phyloP scores from a whole-genome alignment of 2,888 invertebrate genomes.

The Napeogenes sylphis region DNA sequence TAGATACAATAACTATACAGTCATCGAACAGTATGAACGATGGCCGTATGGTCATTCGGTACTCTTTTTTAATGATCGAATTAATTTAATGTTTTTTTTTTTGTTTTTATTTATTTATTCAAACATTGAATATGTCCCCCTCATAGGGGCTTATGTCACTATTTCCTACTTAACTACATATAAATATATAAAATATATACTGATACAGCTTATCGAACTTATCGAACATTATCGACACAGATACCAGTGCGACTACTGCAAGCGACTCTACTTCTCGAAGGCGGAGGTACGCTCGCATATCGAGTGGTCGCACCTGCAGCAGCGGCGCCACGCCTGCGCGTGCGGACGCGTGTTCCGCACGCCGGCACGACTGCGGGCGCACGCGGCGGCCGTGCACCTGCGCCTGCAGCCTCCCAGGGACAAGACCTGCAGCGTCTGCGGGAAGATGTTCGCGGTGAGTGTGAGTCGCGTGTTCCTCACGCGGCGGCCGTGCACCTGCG shows the following conservation, averaged over 20 bases:
- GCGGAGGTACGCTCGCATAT: slow-evolving; percentile 53
- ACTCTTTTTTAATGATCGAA: no score
- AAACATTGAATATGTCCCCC: no score
- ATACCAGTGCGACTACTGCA: slow-evolving; percentile 51
- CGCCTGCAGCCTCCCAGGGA: slow-evolving; percentile 32
- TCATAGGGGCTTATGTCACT: no score
- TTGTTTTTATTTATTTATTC: no score
- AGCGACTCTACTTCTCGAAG: slow-evolving; percentile 46
- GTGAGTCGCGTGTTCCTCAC: slow-evolving; percentile 27
- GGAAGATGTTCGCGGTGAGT: slow-evolving; percentile 44
- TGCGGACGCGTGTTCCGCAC: slow-evolving; percentile 51
- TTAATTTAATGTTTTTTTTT: no score
- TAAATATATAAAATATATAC: no score
- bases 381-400: slow-evolving; percentile 36
- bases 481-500: slow-evolving; percentile 34
- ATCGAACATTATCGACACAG: slow-evolving; percentile 26
- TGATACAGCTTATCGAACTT: no score
- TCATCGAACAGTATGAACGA: no score
- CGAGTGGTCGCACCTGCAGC: slow-evolving; percentile 45
- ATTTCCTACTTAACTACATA: no score
- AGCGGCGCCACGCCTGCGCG: slow-evolving; percentile 40
- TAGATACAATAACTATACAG: no score
- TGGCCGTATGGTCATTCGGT: no score
- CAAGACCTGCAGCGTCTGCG: slow-evolving; percentile 40
- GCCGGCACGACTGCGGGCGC: slow-evolving; percentile 40